Evolutionary conservation across 2,797 vertebrate species (phyloP).

Genomic region (Paramormyrops hopkinsi): DNA sequence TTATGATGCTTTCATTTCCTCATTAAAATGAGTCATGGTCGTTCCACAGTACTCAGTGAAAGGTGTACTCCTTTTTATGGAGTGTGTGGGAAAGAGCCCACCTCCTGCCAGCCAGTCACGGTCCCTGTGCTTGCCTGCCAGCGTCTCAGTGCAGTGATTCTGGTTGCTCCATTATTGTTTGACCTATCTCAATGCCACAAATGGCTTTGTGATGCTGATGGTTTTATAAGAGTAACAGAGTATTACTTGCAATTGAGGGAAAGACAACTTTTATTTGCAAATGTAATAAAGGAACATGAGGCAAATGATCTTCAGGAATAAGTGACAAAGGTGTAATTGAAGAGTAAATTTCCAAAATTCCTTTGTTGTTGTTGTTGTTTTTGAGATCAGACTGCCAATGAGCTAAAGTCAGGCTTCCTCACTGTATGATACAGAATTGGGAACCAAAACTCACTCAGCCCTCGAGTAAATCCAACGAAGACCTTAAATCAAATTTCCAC

Average conservation of each 20-base stretch:
- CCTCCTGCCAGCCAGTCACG: not conserved
- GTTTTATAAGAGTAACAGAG: not conserved
- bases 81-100: not conserved
- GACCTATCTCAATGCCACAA: not conserved
- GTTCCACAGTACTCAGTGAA: slow-evolving; percentile 3
- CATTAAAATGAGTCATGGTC: not conserved
- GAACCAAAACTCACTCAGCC: not conserved
- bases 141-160: not conserved
- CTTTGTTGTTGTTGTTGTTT: not conserved
- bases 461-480: not conserved
- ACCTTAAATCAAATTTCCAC: not conserved
- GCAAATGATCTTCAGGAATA: not conserved
- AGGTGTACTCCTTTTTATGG: slow-evolving; percentile 14
- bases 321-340: not conserved
- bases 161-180: slow-evolving; percentile 12
- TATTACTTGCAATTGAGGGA: not conserved
- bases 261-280: not conserved
- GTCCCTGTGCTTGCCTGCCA: not conserved
- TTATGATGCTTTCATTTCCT: slow-evolving; percentile 5
- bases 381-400: not conserved
- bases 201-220: not conserved
- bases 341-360: not conserved
- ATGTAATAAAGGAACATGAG: not conserved
- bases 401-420: not conserved
- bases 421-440: not conserved